Evolutionary conservation across 2,888 invertebrate genomes (phyloP).

Genomic region (Apodemia duryi): DNA sequence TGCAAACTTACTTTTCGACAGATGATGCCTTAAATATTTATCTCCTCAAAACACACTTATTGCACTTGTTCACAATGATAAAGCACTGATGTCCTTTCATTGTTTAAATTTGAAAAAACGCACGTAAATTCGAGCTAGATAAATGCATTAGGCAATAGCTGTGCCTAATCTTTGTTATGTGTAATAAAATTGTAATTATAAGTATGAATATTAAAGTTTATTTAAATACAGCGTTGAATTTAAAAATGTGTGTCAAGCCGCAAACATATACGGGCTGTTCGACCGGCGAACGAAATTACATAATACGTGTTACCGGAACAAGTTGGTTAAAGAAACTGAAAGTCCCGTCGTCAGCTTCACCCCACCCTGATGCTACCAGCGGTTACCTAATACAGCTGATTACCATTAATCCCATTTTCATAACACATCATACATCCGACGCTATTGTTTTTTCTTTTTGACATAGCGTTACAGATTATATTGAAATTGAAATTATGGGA

Average conservation of each 20-base stretch:
- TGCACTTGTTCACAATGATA: conserved; percentile 47
- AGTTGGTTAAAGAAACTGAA: conserved; percentile 66
- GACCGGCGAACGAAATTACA: conserved; percentile 39
- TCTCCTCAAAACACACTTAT: conserved; percentile 63
- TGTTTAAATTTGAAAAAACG: conserved; percentile 37
- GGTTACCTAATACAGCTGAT: conserved; percentile 48
- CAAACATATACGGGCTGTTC: conserved; percentile 51
- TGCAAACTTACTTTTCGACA: conserved; percentile 70
- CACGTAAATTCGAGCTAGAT: conserved; percentile 28
- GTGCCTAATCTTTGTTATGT: conserved; percentile 5
- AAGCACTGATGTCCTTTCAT: conserved; percentile 52
- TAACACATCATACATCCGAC: conserved; percentile 26
- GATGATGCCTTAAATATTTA: conserved; percentile 60
- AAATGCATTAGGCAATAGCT: conserved; percentile 10
- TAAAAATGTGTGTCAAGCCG: conserved; percentile 60
- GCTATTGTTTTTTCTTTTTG: conserved; percentile 16
- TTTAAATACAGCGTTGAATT: conserved; percentile 33
- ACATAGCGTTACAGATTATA: conserved; percentile 8
- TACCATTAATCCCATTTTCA: conserved; percentile 55
- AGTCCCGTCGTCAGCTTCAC: conserved; percentile 47
- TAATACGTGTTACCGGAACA: conserved; percentile 54
- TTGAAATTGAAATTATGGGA: conserved; percentile 6
- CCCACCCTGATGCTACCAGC: conserved; percentile 42
- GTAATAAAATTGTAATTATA: conserved; percentile 2
- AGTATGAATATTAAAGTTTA: conserved; percentile 15